Evolutionary conservation across 2,797 vertebrate genomes (phyloP).

Genomic region (Sebastolobus altivelis): DNA sequence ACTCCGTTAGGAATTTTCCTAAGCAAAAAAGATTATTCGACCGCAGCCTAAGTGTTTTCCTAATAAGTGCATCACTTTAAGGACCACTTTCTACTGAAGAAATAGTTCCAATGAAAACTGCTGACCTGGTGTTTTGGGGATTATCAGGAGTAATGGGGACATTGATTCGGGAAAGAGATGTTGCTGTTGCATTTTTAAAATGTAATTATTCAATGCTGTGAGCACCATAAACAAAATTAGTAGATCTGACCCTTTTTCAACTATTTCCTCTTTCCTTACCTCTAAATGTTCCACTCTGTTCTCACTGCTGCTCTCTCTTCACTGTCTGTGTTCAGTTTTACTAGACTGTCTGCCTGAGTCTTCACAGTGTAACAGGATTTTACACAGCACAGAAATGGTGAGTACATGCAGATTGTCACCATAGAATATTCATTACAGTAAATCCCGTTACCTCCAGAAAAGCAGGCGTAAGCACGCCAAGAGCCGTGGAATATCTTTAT

Average conservation of each 20-base stretch:
- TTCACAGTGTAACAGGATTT: slow-evolving; percentile 73
- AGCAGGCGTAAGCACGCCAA: slow-evolving; percentile 50
- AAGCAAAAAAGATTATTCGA: too few species aligned
- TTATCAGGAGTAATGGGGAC: slow-evolving; percentile 25
- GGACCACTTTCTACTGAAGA: background rate
- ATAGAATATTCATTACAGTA: slow-evolving; percentile 66
- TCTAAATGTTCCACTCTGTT: background rate
- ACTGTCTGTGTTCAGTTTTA: slow-evolving; percentile 12
- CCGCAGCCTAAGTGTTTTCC: background rate
- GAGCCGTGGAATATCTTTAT: slow-evolving; percentile 49
- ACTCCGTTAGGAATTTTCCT: too few species aligned
- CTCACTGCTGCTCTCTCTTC: background rate
- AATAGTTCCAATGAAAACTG: slow-evolving; percentile 23
- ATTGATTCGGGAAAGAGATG: slow-evolving; percentile 31
- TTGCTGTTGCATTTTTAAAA: slow-evolving; percentile 17
- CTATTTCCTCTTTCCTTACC: background rate
- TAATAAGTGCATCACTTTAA: background rate
- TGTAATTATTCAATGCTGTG: background rate
- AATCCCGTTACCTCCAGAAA: slow-evolving; percentile 70
- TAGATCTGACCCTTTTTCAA: slow-evolving; percentile 14
- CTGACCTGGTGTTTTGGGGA: slow-evolving; percentile 16
- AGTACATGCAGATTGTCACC: slow-evolving; percentile 58
- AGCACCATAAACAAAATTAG: slow-evolving; percentile 14
- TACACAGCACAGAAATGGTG: slow-evolving; percentile 46
- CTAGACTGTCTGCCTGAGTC: slow-evolving; percentile 27